Evolutionary conservation across 2,888 invertebrate species (phyloP).

Genomic region (Pristionchus fissidentatus): DNA sequence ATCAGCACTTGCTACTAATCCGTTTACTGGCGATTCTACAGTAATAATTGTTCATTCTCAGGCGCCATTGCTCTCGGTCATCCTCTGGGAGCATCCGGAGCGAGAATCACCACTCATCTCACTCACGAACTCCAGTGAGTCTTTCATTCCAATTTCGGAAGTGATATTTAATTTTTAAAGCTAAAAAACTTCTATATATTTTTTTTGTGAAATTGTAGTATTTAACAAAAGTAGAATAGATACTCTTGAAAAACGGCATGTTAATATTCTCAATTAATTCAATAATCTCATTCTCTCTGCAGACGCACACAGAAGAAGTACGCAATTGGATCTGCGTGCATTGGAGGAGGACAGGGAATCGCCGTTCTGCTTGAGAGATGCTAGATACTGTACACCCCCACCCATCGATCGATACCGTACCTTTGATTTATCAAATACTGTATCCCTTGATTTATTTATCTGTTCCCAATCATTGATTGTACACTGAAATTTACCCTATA

Average conservation of each 20-base stretch:
- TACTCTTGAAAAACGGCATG: background rate
- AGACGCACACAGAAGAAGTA: slow-evolving; percentile 78
- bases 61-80: slow-evolving; percentile 74
- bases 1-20: background rate
- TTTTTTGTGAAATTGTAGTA: too few relatives aligned
- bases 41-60: background rate
- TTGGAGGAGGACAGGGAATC: slow-evolving; percentile 98
- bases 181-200: too few relatives aligned
- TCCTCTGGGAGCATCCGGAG: slow-evolving; percentile 72
- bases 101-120: slow-evolving; percentile 71
- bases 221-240: background rate
- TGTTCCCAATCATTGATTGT: slow-evolving; percentile 14
- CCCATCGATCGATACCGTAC: background rate
- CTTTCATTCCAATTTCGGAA: too few relatives aligned
- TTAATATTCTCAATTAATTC: slow-evolving; percentile 9
- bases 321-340: slow-evolving; percentile 95
- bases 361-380: slow-evolving; percentile 87
- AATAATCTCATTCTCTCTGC: background rate
- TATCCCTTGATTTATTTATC: background rate
- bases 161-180: too few relatives aligned
- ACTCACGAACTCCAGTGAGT: slow-evolving; percentile 70
- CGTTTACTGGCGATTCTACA: slow-evolving; percentile 51
- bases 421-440: background rate
- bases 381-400: slow-evolving; percentile 3
- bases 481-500: slow-evolving; percentile 17